Percentiles rank a stretch among this genome's conserved stretches.
phyloP scores from a whole-genome alignment of 1,140 invertebrate genomes.

The Drosophila baimaii region DNA sequence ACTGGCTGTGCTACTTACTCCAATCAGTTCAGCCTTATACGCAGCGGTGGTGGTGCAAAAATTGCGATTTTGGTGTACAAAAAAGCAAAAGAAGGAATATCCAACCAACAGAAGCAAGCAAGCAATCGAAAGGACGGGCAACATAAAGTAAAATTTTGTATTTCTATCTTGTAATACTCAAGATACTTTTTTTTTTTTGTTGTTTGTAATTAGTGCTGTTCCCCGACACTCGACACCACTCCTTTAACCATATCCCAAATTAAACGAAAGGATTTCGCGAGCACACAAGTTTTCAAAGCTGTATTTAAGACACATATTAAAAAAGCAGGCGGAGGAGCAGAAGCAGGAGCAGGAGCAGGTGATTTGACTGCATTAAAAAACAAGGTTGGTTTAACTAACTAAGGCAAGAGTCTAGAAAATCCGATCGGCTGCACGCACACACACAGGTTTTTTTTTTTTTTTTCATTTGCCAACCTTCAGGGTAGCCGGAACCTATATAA shows the following conservation, averaged over 20 bases:
- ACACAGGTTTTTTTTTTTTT: not conserved
- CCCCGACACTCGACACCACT: not conserved
- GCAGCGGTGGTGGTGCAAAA: constrained; percentile 78
- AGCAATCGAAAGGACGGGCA: constrained; percentile 43
- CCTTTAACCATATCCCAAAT: constrained; percentile 1
- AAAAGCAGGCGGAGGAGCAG: constrained; percentile 11
- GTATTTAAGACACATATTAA: constrained; percentile 11
- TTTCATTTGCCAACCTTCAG: not conserved
- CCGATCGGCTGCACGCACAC: constrained; percentile 10
- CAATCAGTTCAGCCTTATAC: constrained; percentile 45
- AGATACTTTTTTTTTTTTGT: constrained; percentile 11
- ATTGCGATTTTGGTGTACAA: constrained; percentile 84
- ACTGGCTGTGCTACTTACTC: constrained; percentile 69
- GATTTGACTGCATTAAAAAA: constrained; percentile 15
- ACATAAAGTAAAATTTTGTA: constrained; percentile 47
- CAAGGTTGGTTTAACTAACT: constrained; percentile 19
- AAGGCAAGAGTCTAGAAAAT: not conserved
- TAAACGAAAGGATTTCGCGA: constrained; percentile 4
- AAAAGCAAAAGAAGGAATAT: constrained; percentile 74
- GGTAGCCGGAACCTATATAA: not conserved
- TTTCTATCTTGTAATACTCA: constrained; percentile 18
- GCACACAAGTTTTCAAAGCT: constrained; percentile 6
- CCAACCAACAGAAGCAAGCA: constrained; percentile 30
- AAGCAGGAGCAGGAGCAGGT: constrained; percentile 5
- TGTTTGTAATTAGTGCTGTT: constrained; percentile 1